Evolutionary conservation across 2,888 invertebrate genomes (phyloP).

Genomic region (Tolmerus cingulatus): DNA sequence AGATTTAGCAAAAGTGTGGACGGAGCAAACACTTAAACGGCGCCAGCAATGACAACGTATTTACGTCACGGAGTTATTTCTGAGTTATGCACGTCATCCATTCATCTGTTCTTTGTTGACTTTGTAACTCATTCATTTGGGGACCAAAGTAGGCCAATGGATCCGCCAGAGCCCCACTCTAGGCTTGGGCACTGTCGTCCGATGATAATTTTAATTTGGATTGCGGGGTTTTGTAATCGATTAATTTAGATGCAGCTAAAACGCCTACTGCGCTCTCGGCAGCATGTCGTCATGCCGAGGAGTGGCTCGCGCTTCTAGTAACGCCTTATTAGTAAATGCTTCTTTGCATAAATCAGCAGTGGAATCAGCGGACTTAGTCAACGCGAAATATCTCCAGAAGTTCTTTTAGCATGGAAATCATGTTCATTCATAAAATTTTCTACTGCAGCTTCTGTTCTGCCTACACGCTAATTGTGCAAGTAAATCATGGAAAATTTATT

Average conservation of each 20-base stretch:
- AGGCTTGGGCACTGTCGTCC: background rate
- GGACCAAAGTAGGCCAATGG: conserved; percentile 10
- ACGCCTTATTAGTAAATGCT: background rate
- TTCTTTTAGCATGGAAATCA: background rate
- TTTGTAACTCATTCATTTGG: conserved; percentile 34
- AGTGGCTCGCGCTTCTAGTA: background rate
- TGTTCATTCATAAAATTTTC: background rate
- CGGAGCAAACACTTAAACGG: background rate
- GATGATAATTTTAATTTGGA: conserved; percentile 1
- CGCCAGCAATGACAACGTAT: conserved; percentile 4
- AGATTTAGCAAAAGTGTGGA: background rate
- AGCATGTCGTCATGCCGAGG: conserved; percentile 4
- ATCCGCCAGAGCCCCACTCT: background rate
- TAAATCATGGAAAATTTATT: background rate
- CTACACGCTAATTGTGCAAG: background rate
- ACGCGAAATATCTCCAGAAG: background rate
- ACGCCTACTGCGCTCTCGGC: background rate
- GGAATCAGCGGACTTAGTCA: background rate
- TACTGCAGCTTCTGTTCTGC: background rate
- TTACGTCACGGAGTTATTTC: conserved; percentile 40
- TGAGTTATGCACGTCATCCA: conserved; percentile 30
- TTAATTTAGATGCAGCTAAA: background rate
- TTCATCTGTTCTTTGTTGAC: conserved; percentile 37
- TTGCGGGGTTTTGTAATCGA: conserved; percentile 15
- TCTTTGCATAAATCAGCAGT: background rate